phyloP scores from a whole-genome alignment of 2,888 invertebrate genomes.

The Acronicta leporina region DNA sequence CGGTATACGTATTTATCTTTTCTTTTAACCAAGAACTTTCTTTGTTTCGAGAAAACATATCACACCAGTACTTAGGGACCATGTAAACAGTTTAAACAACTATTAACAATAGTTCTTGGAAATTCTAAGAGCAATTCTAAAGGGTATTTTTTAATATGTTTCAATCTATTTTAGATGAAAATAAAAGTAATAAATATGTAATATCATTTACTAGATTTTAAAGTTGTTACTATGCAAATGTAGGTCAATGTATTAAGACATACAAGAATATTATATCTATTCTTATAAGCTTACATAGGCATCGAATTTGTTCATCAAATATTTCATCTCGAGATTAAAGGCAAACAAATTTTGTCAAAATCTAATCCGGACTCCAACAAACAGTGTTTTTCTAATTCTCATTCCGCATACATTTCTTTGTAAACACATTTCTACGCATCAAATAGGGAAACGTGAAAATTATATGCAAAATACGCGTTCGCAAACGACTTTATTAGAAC shows the following conservation, averaged over 20 bases:
- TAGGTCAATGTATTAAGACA: conserved; percentile 1
- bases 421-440: conserved; percentile 43
- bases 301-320: conserved; percentile 41
- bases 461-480: conserved; percentile 63
- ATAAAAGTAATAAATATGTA: too few species aligned
- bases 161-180: too few species aligned
- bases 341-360: conserved; percentile 46
- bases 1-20: not conserved
- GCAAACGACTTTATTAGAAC: conserved; percentile 71
- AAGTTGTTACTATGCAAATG: not conserved
- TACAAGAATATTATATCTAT: conserved; percentile 10
- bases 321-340: conserved; percentile 40
- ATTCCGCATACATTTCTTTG: conserved; percentile 26
- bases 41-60: not conserved
- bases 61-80: not conserved
- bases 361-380: conserved; percentile 34
- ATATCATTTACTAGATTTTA: too few species aligned
- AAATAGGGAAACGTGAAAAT: conserved; percentile 61
- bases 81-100: too few species aligned
- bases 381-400: conserved; percentile 34
- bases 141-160: too few species aligned
- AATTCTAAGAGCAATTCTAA: too few species aligned
- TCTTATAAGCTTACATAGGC: conserved; percentile 26
- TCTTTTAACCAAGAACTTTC: too few species aligned
- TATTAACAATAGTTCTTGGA: too few species aligned